These are phyloP conservation scores for Olivierus martensii DNA, from an alignment of 1,140 invertebrate species.

Conservation along the genomic window DNA sequence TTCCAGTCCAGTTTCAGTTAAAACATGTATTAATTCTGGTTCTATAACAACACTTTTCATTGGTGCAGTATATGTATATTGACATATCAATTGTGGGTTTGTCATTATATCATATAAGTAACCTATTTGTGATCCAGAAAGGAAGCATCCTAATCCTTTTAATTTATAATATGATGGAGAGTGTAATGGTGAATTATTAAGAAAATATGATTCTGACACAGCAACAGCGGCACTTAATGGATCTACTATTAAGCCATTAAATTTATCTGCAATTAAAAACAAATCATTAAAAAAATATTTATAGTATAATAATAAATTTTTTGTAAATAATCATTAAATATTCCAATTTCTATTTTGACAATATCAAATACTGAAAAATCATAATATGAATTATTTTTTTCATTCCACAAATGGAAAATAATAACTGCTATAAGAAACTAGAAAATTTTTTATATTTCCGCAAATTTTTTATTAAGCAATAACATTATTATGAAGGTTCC, in stretches of 20 bases:
- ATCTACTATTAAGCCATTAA: conserved; percentile 3
- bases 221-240: conserved; percentile 9
- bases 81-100: conserved; percentile 18
- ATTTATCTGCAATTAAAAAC: conserved; percentile 4
- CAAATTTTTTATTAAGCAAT: no score
- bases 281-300: background rate
- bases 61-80: conserved; percentile 54
- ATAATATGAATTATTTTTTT: no score
- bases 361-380: no score
- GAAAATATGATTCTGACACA: conserved; percentile 1
- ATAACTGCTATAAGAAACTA: no score
- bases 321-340: no score
- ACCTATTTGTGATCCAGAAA: conserved; percentile 42
- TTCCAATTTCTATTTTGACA: no score
- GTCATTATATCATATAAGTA: conserved; percentile 41
- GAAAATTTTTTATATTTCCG: no score
- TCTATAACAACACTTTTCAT: conserved; percentile 49
- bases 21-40: conserved; percentile 50
- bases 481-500: no score
- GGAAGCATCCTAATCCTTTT: conserved; percentile 14
- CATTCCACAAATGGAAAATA: no score
- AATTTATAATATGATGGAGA: background rate
- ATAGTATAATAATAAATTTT: no score
- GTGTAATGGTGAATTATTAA: background rate
- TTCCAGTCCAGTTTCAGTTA: conserved; percentile 60